Evolutionary conservation across 2,888 invertebrate species (phyloP).

Genomic region (Luperina testacea): DNA sequence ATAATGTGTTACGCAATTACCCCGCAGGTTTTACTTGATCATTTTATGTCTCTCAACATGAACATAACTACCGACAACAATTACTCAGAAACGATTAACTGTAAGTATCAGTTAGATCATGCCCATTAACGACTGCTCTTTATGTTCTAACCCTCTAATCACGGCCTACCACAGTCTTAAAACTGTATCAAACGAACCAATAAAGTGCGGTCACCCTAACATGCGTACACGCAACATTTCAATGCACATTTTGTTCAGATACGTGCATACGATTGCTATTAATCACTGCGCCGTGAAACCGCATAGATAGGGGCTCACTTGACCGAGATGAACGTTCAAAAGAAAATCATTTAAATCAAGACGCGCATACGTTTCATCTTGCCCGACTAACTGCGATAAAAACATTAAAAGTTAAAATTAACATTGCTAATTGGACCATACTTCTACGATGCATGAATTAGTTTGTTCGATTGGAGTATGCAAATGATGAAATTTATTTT

Average conservation of each 20-base stretch:
- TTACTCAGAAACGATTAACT: constrained; percentile 15
- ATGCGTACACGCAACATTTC: constrained; percentile 65
- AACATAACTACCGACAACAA: neutral
- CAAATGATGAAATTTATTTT: constrained; percentile 45
- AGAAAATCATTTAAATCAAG: constrained; percentile 69
- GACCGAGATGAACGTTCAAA: constrained; percentile 76
- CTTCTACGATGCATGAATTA: constrained; percentile 36
- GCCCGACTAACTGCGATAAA: constrained; percentile 51
- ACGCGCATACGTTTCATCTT: constrained; percentile 64
- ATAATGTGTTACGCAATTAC: no score
- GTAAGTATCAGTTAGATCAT: neutral
- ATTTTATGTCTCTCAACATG: neutral
- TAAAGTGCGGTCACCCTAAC: constrained; percentile 54
- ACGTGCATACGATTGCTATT: constrained; percentile 69
- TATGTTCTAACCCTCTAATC: constrained; percentile 33
- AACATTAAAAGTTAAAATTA: constrained; percentile 57
- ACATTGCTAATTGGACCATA: constrained; percentile 66
- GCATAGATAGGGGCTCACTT: constrained; percentile 68
- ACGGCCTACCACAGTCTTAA: constrained; percentile 47
- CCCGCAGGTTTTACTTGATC: neutral
- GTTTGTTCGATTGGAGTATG: constrained; percentile 49
- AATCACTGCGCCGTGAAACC: constrained; percentile 70
- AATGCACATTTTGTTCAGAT: constrained; percentile 65
- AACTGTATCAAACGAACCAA: constrained; percentile 49
- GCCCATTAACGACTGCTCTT: constrained; percentile 15